Conservation (phyloP, 2,113 vertebrate species). For the Melanostigma gelatinosum region DNA sequence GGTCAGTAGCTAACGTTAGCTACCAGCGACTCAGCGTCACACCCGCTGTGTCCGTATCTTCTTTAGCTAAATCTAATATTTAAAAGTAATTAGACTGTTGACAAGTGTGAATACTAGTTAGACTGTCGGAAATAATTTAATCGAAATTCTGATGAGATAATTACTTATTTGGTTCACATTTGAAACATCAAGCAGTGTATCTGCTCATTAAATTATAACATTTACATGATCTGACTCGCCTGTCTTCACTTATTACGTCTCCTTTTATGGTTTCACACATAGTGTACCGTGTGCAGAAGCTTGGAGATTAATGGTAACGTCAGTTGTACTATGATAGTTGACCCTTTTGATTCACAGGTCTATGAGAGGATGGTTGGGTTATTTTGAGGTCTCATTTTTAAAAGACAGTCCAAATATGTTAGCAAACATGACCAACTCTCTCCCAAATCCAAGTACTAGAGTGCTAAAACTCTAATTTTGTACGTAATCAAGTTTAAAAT, state of each 20-base stretch:
- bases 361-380: background rate
- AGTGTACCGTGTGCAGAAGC: background rate
- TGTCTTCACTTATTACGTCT: background rate
- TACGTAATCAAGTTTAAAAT: no score
- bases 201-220: background rate
- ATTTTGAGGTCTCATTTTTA: background rate
- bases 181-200: background rate
- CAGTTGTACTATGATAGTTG: background rate
- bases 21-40: no score
- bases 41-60: background rate
- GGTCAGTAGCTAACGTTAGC: slow-evolving; percentile 72
- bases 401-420: background rate
- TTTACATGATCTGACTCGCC: background rate
- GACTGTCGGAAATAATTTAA: rapidly evolving
- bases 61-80: background rate
- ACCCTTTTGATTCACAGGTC: background rate
- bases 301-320: background rate
- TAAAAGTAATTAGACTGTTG: background rate
- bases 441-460: no score
- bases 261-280: background rate
- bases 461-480: no score
- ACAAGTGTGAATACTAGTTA: background rate
- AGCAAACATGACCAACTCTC: no score
- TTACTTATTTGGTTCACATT: background rate
- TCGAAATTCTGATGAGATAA: rapidly evolving